Conservation (phyloP, 1,140 invertebrate species). For the Oryzaephilus surinamensis region DNA sequence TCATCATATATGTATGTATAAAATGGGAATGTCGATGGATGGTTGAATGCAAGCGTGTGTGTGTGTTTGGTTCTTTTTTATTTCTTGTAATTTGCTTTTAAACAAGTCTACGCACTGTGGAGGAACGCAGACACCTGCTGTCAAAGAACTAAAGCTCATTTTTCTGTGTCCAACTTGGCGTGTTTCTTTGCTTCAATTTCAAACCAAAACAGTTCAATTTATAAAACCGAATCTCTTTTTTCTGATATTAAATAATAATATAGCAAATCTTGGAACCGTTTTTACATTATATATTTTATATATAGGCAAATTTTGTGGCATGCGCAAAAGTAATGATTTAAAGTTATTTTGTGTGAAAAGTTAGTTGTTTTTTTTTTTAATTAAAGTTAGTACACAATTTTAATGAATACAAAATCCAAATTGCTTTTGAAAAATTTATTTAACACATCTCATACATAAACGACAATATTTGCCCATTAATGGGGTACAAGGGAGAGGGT, state of each 20-base stretch:
- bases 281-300: constrained; percentile 9
- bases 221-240: too few species aligned
- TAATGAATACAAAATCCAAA: too few species aligned
- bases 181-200: constrained; percentile 11
- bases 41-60: neutral
- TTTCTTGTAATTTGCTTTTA: constrained; percentile 12
- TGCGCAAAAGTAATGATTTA: constrained; percentile 30
- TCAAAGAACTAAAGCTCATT: constrained; percentile 19
- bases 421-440: too few species aligned
- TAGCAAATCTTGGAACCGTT: too few species aligned
- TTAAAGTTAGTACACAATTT: too few species aligned
- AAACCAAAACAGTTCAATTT: constrained; percentile 9
- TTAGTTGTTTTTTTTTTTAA: too few species aligned
- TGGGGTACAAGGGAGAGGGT: too few species aligned
- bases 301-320: constrained; percentile 4
- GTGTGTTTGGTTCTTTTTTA: constrained; percentile 2
- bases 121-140: constrained; percentile 18
- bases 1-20: neutral
- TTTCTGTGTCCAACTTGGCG: constrained; percentile 20
- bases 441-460: too few species aligned
- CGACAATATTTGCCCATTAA: too few species aligned
- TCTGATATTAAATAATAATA: too few species aligned
- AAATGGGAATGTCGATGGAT: neutral
- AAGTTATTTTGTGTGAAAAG: constrained; percentile 13
- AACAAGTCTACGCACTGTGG: constrained; percentile 3